A percentile compares a stretch with the other conserved stretches of the same genome.
Evolutionary conservation across 2,113 vertebrate genomes (phyloP).

Genomic region (Oncorhynchus keta): DNA sequence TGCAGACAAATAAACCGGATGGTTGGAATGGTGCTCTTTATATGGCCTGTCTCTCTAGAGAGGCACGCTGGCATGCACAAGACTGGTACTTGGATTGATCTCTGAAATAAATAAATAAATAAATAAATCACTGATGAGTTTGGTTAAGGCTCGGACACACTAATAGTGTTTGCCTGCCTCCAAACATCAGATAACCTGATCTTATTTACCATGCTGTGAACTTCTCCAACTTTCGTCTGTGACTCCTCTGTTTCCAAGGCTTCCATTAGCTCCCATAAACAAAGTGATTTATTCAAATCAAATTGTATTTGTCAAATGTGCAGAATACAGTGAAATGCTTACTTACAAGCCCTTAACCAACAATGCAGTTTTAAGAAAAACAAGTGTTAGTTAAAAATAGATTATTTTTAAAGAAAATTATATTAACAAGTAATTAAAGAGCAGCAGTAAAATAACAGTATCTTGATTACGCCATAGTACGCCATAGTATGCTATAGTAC

Average conservation of each 20-base stretch:
- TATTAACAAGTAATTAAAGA: too few relatives aligned
- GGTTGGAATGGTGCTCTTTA: not conserved
- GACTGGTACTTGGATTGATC: not conserved
- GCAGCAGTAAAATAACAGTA: too few relatives aligned
- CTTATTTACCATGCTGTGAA: slow-evolving; percentile 22
- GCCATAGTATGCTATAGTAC: too few relatives aligned
- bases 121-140: not conserved
- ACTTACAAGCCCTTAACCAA: too few relatives aligned
- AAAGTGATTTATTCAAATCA: slow-evolving; percentile 76
- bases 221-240: slow-evolving; percentile 23
- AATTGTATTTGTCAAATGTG: too few relatives aligned
- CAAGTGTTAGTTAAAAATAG: too few relatives aligned
- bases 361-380: too few relatives aligned
- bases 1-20: slow-evolving; percentile 8
- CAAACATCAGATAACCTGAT: not conserved
- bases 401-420: too few relatives aligned
- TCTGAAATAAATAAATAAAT: not conserved
- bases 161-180: too few relatives aligned
- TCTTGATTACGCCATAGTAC: too few relatives aligned
- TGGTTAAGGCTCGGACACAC: too few relatives aligned
- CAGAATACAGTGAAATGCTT: too few relatives aligned
- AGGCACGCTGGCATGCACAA: not conserved
- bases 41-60: not conserved
- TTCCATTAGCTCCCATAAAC: slow-evolving; percentile 76
- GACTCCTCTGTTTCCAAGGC: slow-evolving; percentile 67